Evolutionary conservation across 2,113 vertebrate species (phyloP).

Genomic region (Oryctolagus cuniculus): mOryCun1.1 NC_091443.1:107333001-107333500

Average conservation of each 20-base stretch:
- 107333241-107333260: conserved; percentile 91
- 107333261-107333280: conserved; percentile 87
- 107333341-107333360: conserved; percentile 97
- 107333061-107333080: conserved; percentile 86
- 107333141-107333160: conserved; percentile 92
- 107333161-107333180: conserved; percentile 86
- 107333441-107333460: conserved; percentile 87
- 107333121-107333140: conserved; percentile 89
- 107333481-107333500: conserved; percentile 76
- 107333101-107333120: conserved; percentile 88
- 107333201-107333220: conserved; percentile 89
- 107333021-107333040: conserved; percentile 77
- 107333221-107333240: conserved; percentile 89
- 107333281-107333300: conserved; percentile 92
- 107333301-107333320: conserved; percentile 99
- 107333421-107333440: conserved; percentile 86
- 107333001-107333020: conserved; percentile 67
- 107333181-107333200: conserved; percentile 90
- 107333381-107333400: conserved; percentile 96
- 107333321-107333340: conserved; percentile 96
- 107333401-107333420: conserved; percentile 96
- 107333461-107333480: conserved; percentile 87
- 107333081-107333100: conserved; percentile 88
- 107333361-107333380: conserved; percentile 92
- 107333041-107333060: conserved; percentile 82